Base-by-base conservation (phyloP, 2,888 invertebrate genomes). In the Lasioglossum calceatum region DNA sequence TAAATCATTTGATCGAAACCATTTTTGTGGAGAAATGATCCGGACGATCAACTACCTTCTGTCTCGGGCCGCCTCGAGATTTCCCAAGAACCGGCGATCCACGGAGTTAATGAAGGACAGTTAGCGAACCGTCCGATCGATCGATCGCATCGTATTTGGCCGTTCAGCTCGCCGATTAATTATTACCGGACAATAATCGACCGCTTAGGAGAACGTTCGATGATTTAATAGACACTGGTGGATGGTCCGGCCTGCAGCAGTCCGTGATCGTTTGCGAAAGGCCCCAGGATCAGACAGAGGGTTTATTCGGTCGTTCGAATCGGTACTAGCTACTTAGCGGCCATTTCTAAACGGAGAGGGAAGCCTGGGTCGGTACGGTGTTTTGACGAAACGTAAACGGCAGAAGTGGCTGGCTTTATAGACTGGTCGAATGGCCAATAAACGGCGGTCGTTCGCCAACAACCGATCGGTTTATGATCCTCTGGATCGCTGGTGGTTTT, bases 131-230 rank as follows among this genome's bases (percentile, higher is more conserved):
- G 27, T 12, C 61, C 23, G 54, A 50, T 50, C 61, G 61, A 61
- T 61, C 61, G 61, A 27, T 27, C n/a, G 61, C 27, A 4, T 16
- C n/a, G 61, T 14, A 12, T 16, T 16, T 8, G n/a, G 42, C 27
- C 39, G 70, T 71, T 16, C 42, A 36, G 42, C 61, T 12, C 12
- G 4, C 27, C 32, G 23, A 83, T 82, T 79, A 79, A 82, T 85
- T 71, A 74, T 42, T 64, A 47, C 73, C 27, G 36, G 70, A 27
- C n/a, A n/a, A 54, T 77, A 78, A 85, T 85, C 75, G 61, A 54
- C 42, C 67, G 44, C 47, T 72, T 47, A 10, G 16, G 32, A 73
- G 16, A 19, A 36, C 67, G 67, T 8, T 36, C 67, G 67, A 67
- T 67, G 36, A 67, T 67, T 67, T 67, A 67, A 67, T 67, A 67